Evolutionary conservation across 2,113 vertebrate species (phyloP).

Genomic region (Zapus hudsonius): DNA sequence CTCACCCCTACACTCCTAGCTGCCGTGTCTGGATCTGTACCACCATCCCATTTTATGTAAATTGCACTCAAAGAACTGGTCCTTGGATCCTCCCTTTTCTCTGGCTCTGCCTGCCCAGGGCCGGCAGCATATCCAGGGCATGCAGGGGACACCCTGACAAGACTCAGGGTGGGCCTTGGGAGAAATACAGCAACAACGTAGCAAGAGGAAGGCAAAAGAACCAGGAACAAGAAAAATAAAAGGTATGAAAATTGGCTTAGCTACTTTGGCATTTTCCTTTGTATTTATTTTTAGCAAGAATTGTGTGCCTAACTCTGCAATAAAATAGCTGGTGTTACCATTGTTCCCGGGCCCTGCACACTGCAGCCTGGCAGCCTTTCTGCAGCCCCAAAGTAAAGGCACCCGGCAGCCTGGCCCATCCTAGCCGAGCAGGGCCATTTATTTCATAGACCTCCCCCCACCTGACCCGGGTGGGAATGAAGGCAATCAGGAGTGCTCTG

Average conservation of each 20-base stretch:
- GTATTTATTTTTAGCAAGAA: conserved; percentile 80
- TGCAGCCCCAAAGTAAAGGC: conserved; percentile 43
- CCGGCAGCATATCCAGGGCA: background rate
- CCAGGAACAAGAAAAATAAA: conserved; percentile 67
- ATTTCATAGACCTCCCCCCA: background rate
- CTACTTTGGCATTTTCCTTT: conserved; percentile 77
- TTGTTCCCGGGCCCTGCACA: conserved; percentile 57
- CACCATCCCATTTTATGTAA: background rate
- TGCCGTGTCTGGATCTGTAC: background rate
- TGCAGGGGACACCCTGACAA: background rate
- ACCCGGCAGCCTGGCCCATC: conserved; percentile 63
- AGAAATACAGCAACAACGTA: background rate
- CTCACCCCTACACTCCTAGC: background rate
- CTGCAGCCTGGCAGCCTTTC: conserved; percentile 45
- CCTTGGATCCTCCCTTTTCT: background rate
- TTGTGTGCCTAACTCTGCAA: conserved; percentile 73
- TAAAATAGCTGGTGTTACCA: conserved; percentile 74
- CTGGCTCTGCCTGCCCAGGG: background rate
- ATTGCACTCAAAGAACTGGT: background rate
- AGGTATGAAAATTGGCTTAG: conserved; percentile 74
- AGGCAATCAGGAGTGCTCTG: background rate
- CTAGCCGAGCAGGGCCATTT: background rate
- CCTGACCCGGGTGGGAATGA: background rate
- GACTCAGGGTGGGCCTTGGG: conserved; percentile 14
- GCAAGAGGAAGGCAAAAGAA: conserved; percentile 64